A percentile compares a stretch with the other conserved stretches of the same genome.
These are phyloP conservation scores for Eremophila alpestris DNA, from an alignment of 2,797 vertebrate genomes.

Conservation along the genomic window DNA sequence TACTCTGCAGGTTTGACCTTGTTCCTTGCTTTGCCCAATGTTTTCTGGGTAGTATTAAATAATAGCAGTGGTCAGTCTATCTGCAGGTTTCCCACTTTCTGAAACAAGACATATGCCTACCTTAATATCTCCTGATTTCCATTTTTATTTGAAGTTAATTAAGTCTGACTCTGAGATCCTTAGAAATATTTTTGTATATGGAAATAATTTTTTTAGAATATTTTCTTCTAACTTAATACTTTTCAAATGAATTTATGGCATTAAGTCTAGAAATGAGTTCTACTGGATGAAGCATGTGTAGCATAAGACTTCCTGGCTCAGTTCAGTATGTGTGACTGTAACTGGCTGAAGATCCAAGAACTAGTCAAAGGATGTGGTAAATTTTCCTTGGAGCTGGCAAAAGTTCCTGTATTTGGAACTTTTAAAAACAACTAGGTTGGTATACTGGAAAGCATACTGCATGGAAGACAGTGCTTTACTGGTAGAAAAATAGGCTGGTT, in stretches of 20 bases:
- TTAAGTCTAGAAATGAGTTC: slow-evolving; percentile 3
- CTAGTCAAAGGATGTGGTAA: slow-evolving; percentile 34
- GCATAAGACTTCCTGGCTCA: background rate
- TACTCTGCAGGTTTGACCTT: background rate
- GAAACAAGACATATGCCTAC: background rate
- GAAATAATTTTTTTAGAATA: background rate
- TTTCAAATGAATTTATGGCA: background rate
- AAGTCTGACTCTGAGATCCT: background rate
- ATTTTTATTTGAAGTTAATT: background rate
- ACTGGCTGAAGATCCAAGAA: slow-evolving; percentile 11
- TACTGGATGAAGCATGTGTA: background rate
- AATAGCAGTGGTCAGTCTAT: background rate
- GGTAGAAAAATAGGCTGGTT: background rate
- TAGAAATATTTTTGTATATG: background rate
- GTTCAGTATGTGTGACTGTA: background rate
- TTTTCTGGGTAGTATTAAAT: background rate
- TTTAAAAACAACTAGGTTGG: background rate
- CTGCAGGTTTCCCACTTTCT: background rate
- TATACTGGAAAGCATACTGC: background rate
- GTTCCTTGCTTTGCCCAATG: background rate
- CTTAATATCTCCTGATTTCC: background rate
- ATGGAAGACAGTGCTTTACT: background rate
- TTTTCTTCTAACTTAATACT: background rate
- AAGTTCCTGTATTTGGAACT: background rate
- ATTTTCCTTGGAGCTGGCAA: slow-evolving; percentile 30